Conservation (phyloP, 2,797 vertebrate genomes). For the Acestrorhynchus altus region DNA sequence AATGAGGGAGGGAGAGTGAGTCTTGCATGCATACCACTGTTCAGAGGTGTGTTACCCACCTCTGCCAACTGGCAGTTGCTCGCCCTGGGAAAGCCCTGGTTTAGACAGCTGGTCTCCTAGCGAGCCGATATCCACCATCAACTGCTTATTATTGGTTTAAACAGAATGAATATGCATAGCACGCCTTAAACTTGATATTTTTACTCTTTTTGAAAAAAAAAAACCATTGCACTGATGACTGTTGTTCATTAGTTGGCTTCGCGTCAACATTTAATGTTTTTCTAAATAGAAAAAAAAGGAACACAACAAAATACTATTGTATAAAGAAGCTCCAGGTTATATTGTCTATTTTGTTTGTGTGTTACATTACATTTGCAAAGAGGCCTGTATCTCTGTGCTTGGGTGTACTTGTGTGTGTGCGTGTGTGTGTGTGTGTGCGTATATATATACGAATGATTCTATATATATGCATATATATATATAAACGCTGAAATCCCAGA, state of each 20-base stretch:
- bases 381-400: conserved; percentile 78
- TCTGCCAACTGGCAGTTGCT: conserved; percentile 48
- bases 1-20: conserved; percentile 64
- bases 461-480: conserved; percentile 63
- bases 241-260: conserved; percentile 80
- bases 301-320: conserved; percentile 82
- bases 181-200: conserved; percentile 84
- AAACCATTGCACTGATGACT: conserved; percentile 92
- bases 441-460: conserved; percentile 22
- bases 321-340: conserved; percentile 82
- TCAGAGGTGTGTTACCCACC: no score
- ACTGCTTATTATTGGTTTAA: conserved; percentile 65
- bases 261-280: conserved; percentile 78
- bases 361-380: conserved; percentile 80
- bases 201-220: conserved; percentile 65
- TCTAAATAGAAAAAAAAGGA: conserved; percentile 80
- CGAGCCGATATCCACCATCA: conserved; percentile 62
- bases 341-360: conserved; percentile 77
- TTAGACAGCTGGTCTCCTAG: conserved; percentile 59
- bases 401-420: conserved; percentile 72
- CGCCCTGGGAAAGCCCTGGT: conserved; percentile 42
- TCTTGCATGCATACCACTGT: conserved; percentile 51
- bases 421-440: conserved; percentile 35
- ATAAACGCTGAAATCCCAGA: conserved; percentile 71
- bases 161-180: conserved; percentile 80